Evolutionary conservation across 1,140 invertebrate species (phyloP).

Genomic region (Trinorchestia longiramus): DNA sequence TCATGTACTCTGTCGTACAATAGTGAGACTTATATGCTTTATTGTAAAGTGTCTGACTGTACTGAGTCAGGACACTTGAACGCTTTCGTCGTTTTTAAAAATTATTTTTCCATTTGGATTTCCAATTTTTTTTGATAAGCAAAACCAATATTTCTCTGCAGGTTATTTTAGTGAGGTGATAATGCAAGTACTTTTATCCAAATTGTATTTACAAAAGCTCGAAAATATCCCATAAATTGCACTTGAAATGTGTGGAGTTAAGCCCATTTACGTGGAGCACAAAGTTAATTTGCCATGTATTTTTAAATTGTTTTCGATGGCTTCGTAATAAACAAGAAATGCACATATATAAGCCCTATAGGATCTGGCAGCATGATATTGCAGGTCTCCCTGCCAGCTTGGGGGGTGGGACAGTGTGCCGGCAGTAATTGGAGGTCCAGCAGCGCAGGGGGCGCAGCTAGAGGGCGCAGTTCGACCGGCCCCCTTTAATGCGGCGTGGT

Average conservation of each 20-base stretch:
- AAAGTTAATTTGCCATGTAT: neutral
- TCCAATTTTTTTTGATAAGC: too few relatives aligned
- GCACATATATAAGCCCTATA: neutral
- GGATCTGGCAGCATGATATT: neutral
- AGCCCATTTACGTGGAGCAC: neutral
- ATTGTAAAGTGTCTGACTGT: too few relatives aligned
- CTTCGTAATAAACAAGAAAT: neutral
- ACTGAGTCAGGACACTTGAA: too few relatives aligned
- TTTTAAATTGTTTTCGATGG: neutral
- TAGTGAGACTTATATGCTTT: too few relatives aligned
- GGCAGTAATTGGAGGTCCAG: neutral
- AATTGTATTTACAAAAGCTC: neutral
- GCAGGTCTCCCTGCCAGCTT: neutral
- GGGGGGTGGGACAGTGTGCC: neutral
- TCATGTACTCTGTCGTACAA: too few relatives aligned
- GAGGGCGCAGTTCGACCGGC: neutral
- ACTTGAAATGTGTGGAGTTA: neutral
- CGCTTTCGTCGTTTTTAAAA: too few relatives aligned
- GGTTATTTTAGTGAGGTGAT: neutral
- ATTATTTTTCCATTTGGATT: too few relatives aligned
- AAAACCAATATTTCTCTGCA: too few relatives aligned
- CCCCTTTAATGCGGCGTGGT: neutral
- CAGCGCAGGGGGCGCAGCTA: neutral
- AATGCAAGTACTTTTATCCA: neutral
- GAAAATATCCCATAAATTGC: neutral